Evolutionary conservation across 2,113 vertebrate genomes (phyloP), one percentile per base, ranked within the genome.

Genomic region (Callithrix jacchus): DNA sequence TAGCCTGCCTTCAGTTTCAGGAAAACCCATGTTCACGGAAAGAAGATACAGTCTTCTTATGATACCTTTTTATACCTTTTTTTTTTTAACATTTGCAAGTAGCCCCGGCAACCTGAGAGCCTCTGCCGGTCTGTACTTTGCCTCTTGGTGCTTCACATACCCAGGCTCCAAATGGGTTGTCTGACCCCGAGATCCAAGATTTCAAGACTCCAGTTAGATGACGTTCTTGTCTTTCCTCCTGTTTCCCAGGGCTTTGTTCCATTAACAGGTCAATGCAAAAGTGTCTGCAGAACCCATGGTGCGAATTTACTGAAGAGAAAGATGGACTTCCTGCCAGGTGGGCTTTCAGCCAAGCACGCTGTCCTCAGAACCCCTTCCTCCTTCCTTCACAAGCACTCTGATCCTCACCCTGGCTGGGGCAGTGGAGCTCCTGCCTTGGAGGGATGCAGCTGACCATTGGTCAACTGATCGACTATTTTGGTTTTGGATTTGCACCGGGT

Each of bases 11-110:
- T 64, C 13, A 27, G 6, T 70, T 70, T 82, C 74, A 87, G 42
- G 35, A 79, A 89, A 79, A 74, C 45, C 35, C n/a, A 54, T 45
- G 35, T 54, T 73, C 68, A 54, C 83, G 83, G 79, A 90, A 91
- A 56, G 40, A 56, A 79, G 52, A 42, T 17, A 14, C 7, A 11
- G 6, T 49, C 32, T 52, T 61, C 23, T 45, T 18, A 1, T 25
- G 40, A 23, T 13, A 7, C 21, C 8, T 95, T 27, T 40, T 70
- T 8, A 23, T 13, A 5, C 21, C 8, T 95, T 27, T 45, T 70
- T 8, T 40, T 9, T 70, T 8, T 40, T 9, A 58, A 80, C 61
- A n/a, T 87, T 71, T 40, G 27, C 13, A 32, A 35, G 52, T 30
- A n/a, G 40, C 4, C n/a, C 32, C 10, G 13, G 73, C 73, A 52